Evolutionary conservation across 2,888 invertebrate genomes (phyloP), one percentile per base, ranked within the genome.

Genomic region (Drosophila longiperda): DNA sequence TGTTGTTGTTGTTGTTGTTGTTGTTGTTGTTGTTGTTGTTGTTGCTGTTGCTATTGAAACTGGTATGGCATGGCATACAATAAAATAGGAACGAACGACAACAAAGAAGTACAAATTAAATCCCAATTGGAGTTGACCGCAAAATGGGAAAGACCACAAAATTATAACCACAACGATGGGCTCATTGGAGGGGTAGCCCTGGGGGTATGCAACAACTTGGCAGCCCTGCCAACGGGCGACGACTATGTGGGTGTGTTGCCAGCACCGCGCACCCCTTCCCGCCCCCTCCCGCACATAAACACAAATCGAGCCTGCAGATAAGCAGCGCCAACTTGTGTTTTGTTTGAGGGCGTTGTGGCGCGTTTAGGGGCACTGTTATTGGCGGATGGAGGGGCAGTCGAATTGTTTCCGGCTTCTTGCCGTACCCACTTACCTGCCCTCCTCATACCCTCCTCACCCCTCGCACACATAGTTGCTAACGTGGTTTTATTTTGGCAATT

Each of bases 51-150:
- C 36, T 66, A 57, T 40, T 38, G 57, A 55, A 48, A 34, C 63
- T 80, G 77, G 66, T 59, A 66, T 74, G 63, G 76, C 70, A 66
- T 70, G 82, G 85, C 73, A 80, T 84, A 85, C 89, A 89, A 85
- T 85, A 85, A 85, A 89, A 85, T 89, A 80, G 85, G 79, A 85
- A 89, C 85, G 87, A 85, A 85, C 82, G 89, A 88, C 90, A 87
- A 87, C 87, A 90, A 89, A 90, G 87, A 90, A 87, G 90, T 90
- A 87, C 87, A 87, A 87, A 87, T 87, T 87, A 87, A 87, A 90
- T 86, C 90, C 84, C 83, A 88, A 89, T 88, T 90, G 90, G 89
- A 89, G 90, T 85, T 86, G 86, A 89, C 90, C 88, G 87, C 88
- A 89, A 88, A 89, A 89, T 88, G 83, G 81, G 80, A 86, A 79